A percentile compares a stretch with the other conserved stretches of the same genome.
phyloP scores from a whole-genome alignment of 1,140 invertebrate species.

The Euborellia annulipes region DNA sequence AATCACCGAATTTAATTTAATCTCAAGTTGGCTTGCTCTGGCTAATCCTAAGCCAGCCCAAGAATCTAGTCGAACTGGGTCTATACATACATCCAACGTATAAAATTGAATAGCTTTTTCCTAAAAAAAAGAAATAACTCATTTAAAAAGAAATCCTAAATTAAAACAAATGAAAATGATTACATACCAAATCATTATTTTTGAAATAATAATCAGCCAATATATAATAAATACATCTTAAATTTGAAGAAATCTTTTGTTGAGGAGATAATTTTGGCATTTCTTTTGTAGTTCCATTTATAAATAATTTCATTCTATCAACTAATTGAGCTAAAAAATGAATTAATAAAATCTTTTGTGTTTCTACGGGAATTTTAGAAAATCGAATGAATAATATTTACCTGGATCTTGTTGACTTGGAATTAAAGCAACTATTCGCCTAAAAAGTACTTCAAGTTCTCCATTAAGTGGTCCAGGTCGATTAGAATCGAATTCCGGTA shows the following conservation, averaged over 20 bases:
- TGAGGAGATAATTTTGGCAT: conserved; percentile 31
- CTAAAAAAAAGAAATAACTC: conserved; percentile 17
- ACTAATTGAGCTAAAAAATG: conserved; percentile 26
- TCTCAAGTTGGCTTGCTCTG: conserved; percentile 61
- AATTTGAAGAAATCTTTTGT: conserved; percentile 34
- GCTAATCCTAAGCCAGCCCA: conserved; percentile 83
- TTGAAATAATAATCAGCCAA: conserved; percentile 89
- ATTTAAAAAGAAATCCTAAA: background rate
- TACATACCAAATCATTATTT: conserved; percentile 48
- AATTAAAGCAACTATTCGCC: conserved; percentile 54
- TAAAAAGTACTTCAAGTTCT: conserved; percentile 62
- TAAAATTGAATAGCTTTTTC: conserved; percentile 64
- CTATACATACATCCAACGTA: conserved; percentile 61
- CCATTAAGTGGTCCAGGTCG: conserved; percentile 49
- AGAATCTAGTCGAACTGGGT: conserved; percentile 65
- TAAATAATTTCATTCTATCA: conserved; percentile 43
- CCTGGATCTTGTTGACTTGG: conserved; percentile 46
- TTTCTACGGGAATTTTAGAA: background rate
- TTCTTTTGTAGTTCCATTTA: conserved; percentile 39
- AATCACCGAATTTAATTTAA: conserved; percentile 53
- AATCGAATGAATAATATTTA: conserved; percentile 4
- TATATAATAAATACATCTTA: conserved; percentile 61
- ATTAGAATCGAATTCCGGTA: conserved; percentile 74
- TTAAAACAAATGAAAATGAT: background rate
- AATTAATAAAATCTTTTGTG: background rate